A percentile compares a stretch with the other conserved stretches of the same genome.
These are phyloP conservation scores for Agrotis puta DNA, from an alignment of 2,888 invertebrate species.

Conservation along the genomic window DNA sequence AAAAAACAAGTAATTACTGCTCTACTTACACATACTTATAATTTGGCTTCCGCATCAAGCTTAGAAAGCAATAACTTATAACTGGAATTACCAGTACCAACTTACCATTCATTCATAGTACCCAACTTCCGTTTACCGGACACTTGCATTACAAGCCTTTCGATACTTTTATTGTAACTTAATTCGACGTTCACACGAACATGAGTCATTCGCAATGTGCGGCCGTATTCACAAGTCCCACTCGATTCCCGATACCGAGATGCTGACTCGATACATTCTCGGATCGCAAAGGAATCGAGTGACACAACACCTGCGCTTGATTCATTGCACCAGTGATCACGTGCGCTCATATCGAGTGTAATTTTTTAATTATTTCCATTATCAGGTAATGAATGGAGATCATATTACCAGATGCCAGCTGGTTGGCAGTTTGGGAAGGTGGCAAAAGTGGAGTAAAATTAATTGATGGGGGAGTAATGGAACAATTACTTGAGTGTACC, in stretches of 20 bases:
- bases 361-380: conserved; percentile 42
- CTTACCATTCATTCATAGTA: conserved; percentile 53
- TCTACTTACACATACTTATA: too few relatives aligned
- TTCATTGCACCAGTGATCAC: conserved; percentile 59
- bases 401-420: conserved; percentile 13
- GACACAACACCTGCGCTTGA: conserved; percentile 82
- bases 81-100: conserved; percentile 22
- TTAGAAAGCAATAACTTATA: conserved; percentile 16
- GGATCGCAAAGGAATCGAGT: conserved; percentile 74
- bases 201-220: conserved; percentile 77
- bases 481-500: conserved; percentile 25
- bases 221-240: conserved; percentile 67
- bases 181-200: conserved; percentile 72
- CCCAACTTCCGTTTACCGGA: conserved; percentile 53
- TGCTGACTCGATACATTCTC: conserved; percentile 84
- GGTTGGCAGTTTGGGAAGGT: conserved; percentile 15
- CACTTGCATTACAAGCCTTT: conserved; percentile 45
- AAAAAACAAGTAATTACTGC: not conserved
- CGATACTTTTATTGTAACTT: conserved; percentile 58
- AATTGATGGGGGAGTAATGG: conserved; percentile 9
- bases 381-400: conserved; percentile 44
- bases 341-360: conserved; percentile 35
- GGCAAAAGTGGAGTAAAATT: conserved; percentile 5
- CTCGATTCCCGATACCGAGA: conserved; percentile 77
- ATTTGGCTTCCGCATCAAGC: not conserved